phyloP scores from a whole-genome alignment of 2,797 vertebrate genomes.

The Valencia hispanica region DNA sequence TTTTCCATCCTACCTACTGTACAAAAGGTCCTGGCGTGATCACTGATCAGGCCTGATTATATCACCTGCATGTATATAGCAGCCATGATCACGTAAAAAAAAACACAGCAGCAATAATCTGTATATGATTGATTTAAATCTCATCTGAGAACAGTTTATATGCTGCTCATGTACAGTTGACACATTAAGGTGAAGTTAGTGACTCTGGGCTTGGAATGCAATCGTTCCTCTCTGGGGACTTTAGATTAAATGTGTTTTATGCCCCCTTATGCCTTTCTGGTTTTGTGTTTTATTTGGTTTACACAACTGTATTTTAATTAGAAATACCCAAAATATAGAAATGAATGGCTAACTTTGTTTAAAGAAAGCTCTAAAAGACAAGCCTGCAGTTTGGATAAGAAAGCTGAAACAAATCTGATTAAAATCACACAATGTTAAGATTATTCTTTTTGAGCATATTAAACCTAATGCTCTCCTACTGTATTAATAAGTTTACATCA shows the following conservation, averaged over 20 bases:
- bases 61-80: not conserved
- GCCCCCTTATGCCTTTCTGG: not conserved
- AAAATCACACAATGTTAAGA: not conserved
- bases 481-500: not conserved
- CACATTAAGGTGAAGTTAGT: constrained; percentile 26
- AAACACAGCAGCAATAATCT: constrained; percentile 45
- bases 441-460: not conserved
- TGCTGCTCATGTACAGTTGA: constrained; percentile 28
- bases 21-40: constrained; percentile 9
- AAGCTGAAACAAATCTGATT: not conserved
- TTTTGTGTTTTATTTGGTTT: not conserved
- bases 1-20: constrained; percentile 34
- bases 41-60: constrained; percentile 1
- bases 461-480: not conserved
- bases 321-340: not conserved
- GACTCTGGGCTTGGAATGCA: constrained; percentile 1
- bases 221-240: not conserved
- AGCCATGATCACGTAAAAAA: constrained; percentile 14
- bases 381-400: not conserved
- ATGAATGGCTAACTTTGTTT: not conserved
- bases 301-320: not conserved
- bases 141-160: constrained; percentile 48
- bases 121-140: constrained; percentile 55
- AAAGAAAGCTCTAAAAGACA: not conserved
- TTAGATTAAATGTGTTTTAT: not conserved